Base-by-base conservation (phyloP, 2,113 vertebrate genomes). In the Mus spicilegus region DNA sequence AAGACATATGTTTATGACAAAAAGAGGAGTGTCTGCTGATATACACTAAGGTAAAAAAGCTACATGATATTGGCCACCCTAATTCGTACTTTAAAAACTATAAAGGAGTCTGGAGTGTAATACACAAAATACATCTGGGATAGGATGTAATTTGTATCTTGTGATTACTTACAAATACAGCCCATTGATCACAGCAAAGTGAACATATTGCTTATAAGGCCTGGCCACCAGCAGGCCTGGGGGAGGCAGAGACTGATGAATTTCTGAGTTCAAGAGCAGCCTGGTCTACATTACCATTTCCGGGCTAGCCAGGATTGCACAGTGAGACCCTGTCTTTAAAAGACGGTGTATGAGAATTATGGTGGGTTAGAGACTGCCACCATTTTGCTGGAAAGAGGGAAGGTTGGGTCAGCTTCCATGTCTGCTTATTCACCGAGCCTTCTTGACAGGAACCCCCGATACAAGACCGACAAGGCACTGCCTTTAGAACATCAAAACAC, bases 91-190 rank as follows among this genome's bases (percentile, higher is more conserved):
- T 77, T 95, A 86, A 36, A 82, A 36, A 73, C 28, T 69, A 86
- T 90, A 94, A 77, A 46, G 54, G 92, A 86, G 3, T 67, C 7
- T 94, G 49, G 24, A 82, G 89, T 3, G 13, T 91, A 93, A 46
- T 14, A 87, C 54, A 13, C 42, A 93, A 93, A 90, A 84, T 84
- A 56, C n/a, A 82, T 46, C 51, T 70, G 33, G 8, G 4, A 94
- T 24, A 92, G 70, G 87, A 85, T 49, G 42, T 78, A 65, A 90
- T n/a, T 85, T 75, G 87, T 94, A 77, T 75, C 78, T 95, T 89
- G 61, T 80, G 92, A 84, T 89, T 95, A 81, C 20, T 89, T 22
- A 86, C 7, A 42, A 39, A 42, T 67, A 33, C 70, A 87, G 89
- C 95, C 63, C 86, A 80, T 5, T 87, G 86, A 46, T 72, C 77